Conservation (phyloP, 2,113 vertebrate species). For the Paralichthys olivaceus region DNA sequence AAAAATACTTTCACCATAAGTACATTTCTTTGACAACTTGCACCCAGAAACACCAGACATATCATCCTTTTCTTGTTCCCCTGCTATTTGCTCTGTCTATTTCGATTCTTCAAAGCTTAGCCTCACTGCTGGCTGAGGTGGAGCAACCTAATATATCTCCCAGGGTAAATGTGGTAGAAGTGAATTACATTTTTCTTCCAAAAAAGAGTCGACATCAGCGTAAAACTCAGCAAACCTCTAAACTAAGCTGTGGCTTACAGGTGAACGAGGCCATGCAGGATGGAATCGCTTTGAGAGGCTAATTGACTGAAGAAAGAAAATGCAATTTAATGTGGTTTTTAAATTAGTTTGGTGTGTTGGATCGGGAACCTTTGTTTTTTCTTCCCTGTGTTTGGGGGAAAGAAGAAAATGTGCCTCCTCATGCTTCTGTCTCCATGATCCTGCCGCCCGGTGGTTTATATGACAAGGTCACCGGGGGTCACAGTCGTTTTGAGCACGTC, state of each 20-base stretch:
- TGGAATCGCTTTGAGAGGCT: too few species aligned
- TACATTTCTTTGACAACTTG: constrained; percentile 9
- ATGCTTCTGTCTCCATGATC: neutral
- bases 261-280: constrained; percentile 34
- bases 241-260: constrained; percentile 28
- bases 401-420: neutral
- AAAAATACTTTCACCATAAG: neutral
- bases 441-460: constrained; percentile 34
- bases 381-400: neutral
- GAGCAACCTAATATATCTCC: constrained; percentile 49
- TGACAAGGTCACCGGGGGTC: constrained; percentile 34
- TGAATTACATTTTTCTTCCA: constrained; percentile 43
- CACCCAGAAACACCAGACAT: neutral
- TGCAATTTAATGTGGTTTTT: neutral
- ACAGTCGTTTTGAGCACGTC: neutral
- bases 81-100: constrained; percentile 49
- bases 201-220: constrained; percentile 33
- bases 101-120: constrained; percentile 48
- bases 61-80: neutral
- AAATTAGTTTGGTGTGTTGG: neutral
- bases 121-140: constrained; percentile 38
- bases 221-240: constrained; percentile 13
- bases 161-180: constrained; percentile 39
- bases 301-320: neutral
- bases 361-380: neutral